Percentiles rank a stretch among this genome's conserved stretches.
phyloP scores from a whole-genome alignment of 1,140 invertebrate species.

The Babylonia areolata region DNA sequence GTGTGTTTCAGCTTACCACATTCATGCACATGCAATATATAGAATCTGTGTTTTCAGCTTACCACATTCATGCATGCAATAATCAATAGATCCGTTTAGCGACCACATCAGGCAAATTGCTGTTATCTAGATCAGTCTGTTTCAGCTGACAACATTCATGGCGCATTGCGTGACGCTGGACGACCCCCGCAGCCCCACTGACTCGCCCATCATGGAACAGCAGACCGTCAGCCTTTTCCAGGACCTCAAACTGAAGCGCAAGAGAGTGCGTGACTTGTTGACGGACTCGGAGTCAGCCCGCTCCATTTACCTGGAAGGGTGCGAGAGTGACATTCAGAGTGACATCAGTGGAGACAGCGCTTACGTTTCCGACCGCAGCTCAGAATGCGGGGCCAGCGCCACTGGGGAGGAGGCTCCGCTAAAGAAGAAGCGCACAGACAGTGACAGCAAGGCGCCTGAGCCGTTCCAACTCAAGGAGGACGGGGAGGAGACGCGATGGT shows the following conservation, averaged over 20 bases:
- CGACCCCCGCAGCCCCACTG: not conserved
- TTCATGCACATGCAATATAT: too few relatives aligned
- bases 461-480: not conserved
- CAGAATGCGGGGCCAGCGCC: constrained; percentile 35
- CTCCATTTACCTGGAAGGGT: constrained; percentile 27
- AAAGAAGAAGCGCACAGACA: constrained; percentile 24
- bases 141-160: constrained; percentile 2
- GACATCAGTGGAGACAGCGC: constrained; percentile 51
- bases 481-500: constrained; percentile 15
- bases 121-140: not conserved
- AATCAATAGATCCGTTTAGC: too few relatives aligned
- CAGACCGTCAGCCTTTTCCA: constrained; percentile 52
- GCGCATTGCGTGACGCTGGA: not conserved
- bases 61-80: too few relatives aligned
- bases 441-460: not conserved
- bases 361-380: constrained; percentile 44
- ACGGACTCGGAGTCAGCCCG: constrained; percentile 42
- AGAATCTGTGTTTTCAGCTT: too few relatives aligned
- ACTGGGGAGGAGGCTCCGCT: constrained; percentile 23
- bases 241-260: constrained; percentile 61
- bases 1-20: too few relatives aligned
- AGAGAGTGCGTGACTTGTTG: constrained; percentile 49
- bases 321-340: constrained; percentile 49
- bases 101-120: too few relatives aligned
- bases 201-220: constrained; percentile 11